These are phyloP conservation scores for Acronicta psi DNA, from an alignment of 2,888 invertebrate genomes.

Conservation along the genomic window DNA sequence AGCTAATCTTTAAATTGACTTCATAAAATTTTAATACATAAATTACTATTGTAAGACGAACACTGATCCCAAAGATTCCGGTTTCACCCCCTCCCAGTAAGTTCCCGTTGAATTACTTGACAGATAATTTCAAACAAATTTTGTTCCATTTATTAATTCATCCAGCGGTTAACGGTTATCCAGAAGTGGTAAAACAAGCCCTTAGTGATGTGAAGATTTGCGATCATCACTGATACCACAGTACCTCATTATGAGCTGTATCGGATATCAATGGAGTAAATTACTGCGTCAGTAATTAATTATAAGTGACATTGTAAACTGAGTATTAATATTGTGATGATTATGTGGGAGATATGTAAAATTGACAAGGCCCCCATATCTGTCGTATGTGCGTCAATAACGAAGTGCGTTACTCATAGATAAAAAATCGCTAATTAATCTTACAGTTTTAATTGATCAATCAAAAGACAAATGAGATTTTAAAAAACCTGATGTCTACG, in stretches of 20 bases:
- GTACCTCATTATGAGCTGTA: conserved; percentile 12
- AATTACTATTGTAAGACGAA: no score
- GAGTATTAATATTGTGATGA: conserved; percentile 32
- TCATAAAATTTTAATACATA: no score
- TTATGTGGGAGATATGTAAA: conserved; percentile 39
- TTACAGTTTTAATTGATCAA: conserved; percentile 39
- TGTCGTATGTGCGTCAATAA: conserved; percentile 51
- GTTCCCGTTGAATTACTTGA: no score
- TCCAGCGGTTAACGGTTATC: no score
- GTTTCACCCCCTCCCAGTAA: no score
- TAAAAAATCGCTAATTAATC: conserved; percentile 39
- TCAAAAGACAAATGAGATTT: conserved; percentile 31
- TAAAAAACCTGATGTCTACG: conserved; percentile 18
- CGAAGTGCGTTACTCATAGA: conserved; percentile 25
- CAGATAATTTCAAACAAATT: no score
- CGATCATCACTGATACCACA: conserved; percentile 12
- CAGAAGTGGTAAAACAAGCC: no score
- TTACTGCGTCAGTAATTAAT: conserved; percentile 45
- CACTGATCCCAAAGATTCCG: no score
- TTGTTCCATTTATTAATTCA: no score
- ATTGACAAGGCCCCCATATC: conserved; percentile 38
- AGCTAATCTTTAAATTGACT: no score
- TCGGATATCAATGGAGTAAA: conserved; percentile 14
- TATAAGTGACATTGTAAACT: conserved; percentile 21
- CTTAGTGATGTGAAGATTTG: no score